phyloP scores from a whole-genome alignment of 2,888 invertebrate genomes.

The Petrophora chlorosata region DNA sequence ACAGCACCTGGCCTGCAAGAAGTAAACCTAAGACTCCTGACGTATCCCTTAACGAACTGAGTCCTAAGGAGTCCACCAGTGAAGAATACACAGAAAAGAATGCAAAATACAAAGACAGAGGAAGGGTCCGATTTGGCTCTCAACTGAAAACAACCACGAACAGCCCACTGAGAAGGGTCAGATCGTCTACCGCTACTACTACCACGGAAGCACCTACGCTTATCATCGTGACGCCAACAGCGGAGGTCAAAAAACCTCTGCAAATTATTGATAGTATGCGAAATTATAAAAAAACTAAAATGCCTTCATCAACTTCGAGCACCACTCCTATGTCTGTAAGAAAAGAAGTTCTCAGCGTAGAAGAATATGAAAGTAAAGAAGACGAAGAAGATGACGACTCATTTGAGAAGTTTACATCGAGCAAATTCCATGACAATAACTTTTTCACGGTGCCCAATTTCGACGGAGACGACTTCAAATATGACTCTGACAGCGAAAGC shows the following conservation, averaged over 20 bases:
- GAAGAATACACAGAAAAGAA: conserved; percentile 76
- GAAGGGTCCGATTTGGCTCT: conserved; percentile 65
- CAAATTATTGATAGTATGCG: conserved; percentile 72
- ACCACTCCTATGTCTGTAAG: conserved; percentile 48
- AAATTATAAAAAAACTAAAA: conserved; percentile 67
- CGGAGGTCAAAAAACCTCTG: conserved; percentile 67
- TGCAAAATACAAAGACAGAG: conserved; percentile 77
- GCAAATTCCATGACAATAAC: conserved; percentile 75
- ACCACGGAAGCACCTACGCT: conserved; percentile 57
- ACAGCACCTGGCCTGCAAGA: conserved; percentile 50
- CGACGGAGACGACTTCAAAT: conserved; percentile 54
- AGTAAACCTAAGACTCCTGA: conserved; percentile 60
- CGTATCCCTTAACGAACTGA: conserved; percentile 69
- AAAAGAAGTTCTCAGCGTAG: conserved; percentile 46
- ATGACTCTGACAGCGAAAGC: conserved; percentile 51
- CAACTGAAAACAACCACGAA: conserved; percentile 59
- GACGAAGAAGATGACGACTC: conserved; percentile 61
- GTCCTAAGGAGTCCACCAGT: conserved; percentile 66
- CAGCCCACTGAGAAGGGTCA: conserved; percentile 49
- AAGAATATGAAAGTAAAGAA: conserved; percentile 59
- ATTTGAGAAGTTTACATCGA: conserved; percentile 75
- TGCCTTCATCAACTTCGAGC: conserved; percentile 52
- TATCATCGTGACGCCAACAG: conserved; percentile 72
- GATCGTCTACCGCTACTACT: conserved; percentile 35
- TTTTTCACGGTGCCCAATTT: conserved; percentile 79